Conservation (phyloP, 1,140 invertebrate species). For the Armadillidium nasatum region DNA sequence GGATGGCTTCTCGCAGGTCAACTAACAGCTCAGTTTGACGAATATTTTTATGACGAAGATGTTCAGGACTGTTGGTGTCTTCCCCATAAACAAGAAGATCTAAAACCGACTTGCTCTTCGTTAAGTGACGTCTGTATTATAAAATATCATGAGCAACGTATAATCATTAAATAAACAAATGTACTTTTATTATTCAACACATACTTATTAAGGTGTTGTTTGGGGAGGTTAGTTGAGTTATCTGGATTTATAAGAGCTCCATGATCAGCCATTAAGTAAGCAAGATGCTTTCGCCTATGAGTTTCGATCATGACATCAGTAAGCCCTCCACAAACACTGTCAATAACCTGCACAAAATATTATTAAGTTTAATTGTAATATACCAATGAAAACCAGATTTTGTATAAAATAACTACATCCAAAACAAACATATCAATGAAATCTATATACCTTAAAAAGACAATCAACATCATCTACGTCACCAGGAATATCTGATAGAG, state of each 20-base stretch:
- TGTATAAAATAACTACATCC: too few relatives aligned
- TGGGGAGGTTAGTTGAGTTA: slow-evolving; percentile 80
- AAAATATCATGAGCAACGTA: neutral
- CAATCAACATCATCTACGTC: slow-evolving; percentile 85
- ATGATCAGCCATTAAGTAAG: slow-evolving; percentile 94
- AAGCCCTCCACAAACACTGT: slow-evolving; percentile 51
- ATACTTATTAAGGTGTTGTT: slow-evolving; percentile 72
- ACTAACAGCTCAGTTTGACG: slow-evolving; percentile 93
- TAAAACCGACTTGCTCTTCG: slow-evolving; percentile 83
- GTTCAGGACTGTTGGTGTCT: slow-evolving; percentile 60
- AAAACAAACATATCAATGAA: too few relatives aligned
- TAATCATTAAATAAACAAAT: neutral
- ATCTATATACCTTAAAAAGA: slow-evolving; percentile 58
- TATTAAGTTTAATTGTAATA: too few relatives aligned
- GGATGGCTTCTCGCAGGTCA: slow-evolving; percentile 91
- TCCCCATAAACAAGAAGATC: slow-evolving; percentile 83
- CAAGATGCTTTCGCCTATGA: slow-evolving; percentile 81
- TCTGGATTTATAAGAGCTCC: slow-evolving; percentile 87
- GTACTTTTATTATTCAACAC: neutral
- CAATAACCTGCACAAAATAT: slow-evolving; percentile 30
- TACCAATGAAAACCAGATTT: too few relatives aligned
- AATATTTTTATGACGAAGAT: slow-evolving; percentile 93
- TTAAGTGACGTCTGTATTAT: slow-evolving; percentile 67
- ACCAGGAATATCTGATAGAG: slow-evolving; percentile 87
- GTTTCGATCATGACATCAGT: slow-evolving; percentile 84